Evolutionary conservation across 2,113 vertebrate species (phyloP).

Genomic region (Gymnobelideus leadbeateri): DNA sequence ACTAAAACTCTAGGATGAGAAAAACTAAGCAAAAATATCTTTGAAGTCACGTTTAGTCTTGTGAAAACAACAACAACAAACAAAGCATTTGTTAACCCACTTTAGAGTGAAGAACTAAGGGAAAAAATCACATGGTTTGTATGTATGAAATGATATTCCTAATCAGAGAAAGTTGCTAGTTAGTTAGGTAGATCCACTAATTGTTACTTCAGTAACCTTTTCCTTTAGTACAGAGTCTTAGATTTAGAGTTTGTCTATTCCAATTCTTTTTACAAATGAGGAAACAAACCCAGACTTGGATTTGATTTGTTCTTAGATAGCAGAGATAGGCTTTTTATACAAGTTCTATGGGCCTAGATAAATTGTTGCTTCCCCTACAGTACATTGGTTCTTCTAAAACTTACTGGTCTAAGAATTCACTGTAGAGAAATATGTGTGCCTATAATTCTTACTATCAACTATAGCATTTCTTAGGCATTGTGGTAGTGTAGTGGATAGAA

Average conservation of each 20-base stretch:
- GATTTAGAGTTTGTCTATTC: neutral
- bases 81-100: neutral
- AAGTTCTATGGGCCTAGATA: neutral
- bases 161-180: neutral
- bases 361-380: neutral
- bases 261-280: neutral
- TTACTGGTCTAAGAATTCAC: neutral
- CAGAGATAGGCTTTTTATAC: neutral
- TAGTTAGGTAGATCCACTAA: neutral
- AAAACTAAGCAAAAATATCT: neutral
- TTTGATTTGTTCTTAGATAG: neutral
- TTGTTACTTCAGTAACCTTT: neutral
- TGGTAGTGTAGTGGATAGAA: neutral
- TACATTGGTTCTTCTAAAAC: neutral
- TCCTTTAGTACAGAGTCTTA: neutral
- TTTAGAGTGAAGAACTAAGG: neutral
- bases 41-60: neutral
- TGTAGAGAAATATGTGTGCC: neutral
- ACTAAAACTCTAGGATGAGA: neutral
- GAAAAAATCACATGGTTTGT: conserved; percentile 1
- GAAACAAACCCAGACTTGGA: neutral
- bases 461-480: neutral
- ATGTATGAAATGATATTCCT: neutral
- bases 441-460: neutral
- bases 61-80: conserved; percentile 4